Evolutionary conservation across 2,888 invertebrate species (phyloP), one percentile per base, ranked within the genome.

Genomic region (Tipula lateralis): DNA sequence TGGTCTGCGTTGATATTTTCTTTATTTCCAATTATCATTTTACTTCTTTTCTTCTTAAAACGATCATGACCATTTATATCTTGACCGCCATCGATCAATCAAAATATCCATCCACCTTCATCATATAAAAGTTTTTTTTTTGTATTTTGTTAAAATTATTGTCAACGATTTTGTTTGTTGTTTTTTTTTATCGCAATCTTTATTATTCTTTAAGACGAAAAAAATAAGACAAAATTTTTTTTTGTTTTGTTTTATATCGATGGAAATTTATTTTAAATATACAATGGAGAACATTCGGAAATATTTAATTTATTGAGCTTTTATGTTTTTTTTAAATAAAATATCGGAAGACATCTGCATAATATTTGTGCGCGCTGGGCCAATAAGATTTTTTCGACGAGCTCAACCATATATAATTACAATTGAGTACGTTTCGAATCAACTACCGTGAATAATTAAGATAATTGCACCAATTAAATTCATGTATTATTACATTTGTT

Each of bases 101-200:
- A 66, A 66, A 66, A 66, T 66, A 66, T 66, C 66, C 66, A 66
- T 66, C 66, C 66, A 66, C 66, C 66, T 66, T 66, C 66, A 66
- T 66, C 66, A 19, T 66, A 66, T 24, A 66, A 66, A 24, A 24
- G 16, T 16, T 24, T 66, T 66, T 66, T 66, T 66, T 66, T 66
- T 66, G 0, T 39, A 13, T 39, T 24, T 66, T 66, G 66, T 66
- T 66, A 66, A 66, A 66, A 66, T 24, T 66, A 7, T 66, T 66
- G 66, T 66, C 66, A 66, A 66, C 19, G 66, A 66, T 19, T 6
- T 66, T 66, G 19, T 66, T 66, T 66, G 7, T 66, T 50, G 50
- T 6, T 16, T 44, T 66, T n/a, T 5, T 50, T 66, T 66, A 66
- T 24, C 66, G 24, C 66, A 66, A 66, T 24, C 66, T 66, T 66